Percentiles rank a stretch among this genome's conserved stretches.
Evolutionary conservation across 2,888 invertebrate species (phyloP).

Genomic region (Erebia ligea): DNA sequence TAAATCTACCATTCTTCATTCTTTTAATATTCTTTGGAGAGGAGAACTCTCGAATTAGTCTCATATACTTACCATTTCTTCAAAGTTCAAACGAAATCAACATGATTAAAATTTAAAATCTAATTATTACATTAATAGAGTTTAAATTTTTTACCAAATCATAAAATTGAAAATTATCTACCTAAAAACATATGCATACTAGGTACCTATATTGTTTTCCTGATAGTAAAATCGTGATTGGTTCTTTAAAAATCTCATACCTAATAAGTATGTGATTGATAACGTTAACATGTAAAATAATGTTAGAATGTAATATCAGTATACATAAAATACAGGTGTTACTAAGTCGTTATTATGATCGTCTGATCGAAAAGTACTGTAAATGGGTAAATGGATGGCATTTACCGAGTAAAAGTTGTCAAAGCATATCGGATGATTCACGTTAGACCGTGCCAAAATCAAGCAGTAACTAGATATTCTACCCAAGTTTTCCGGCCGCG

Average conservation of each 20-base stretch:
- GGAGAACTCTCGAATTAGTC: too few relatives aligned
- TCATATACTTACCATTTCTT: too few relatives aligned
- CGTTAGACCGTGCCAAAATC: too few relatives aligned
- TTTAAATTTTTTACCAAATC: background rate
- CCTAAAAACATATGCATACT: background rate
- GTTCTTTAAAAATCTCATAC: background rate
- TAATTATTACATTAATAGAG: too few relatives aligned
- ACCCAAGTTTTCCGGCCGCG: too few relatives aligned
- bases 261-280: background rate
- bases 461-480: too few relatives aligned
- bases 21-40: too few relatives aligned
- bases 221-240: background rate
- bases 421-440: too few relatives aligned
- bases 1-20: too few relatives aligned
- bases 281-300: slow-evolving; percentile 2
- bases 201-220: background rate
- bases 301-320: slow-evolving; percentile 7
- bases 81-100: background rate
- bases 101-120: too few relatives aligned
- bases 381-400: background rate
- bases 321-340: slow-evolving; percentile 4
- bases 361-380: slow-evolving; percentile 4
- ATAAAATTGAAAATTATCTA: background rate
- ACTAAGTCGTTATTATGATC: background rate
- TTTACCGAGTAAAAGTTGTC: background rate